Base-by-base conservation (phyloP, 2,797 vertebrate species). In the Petrocephalus schoutedeni region DNA sequence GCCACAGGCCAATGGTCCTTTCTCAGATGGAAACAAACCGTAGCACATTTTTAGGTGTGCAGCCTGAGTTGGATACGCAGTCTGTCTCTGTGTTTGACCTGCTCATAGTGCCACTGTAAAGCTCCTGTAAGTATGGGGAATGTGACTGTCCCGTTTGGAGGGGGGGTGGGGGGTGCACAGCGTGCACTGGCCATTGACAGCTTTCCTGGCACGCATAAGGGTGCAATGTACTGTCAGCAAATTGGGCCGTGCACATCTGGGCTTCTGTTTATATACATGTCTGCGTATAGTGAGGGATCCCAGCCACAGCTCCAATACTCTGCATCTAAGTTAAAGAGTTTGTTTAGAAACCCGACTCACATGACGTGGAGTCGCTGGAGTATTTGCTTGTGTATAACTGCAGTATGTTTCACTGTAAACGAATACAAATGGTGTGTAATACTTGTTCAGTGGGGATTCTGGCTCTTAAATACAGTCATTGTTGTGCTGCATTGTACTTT, bases 71-170 rank as follows among this genome's bases (percentile, higher is more conserved):
- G 32, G 32, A 77, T 41, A 41, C 19, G 2, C 36, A 77, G 16
- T 74, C 32, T 74, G 67, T 74, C 67, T 45, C 19, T 36, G 32
- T 77, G 71, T 45, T 67, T 32, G 10, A 67, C 64, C 64, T 77
- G 71, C 36, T n/a, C 14, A 1, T n/a, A n/a, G 36, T 19, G 36
- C 71, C 14, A 77, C 36, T 45, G 71, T 77, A 77, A 74, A 77
- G 71, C 36, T 77, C 71, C 16, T 77, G 71, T 77, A 77, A 77
- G 71, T 77, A 77, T 77, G 71, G 71, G 71, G 16, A 77, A 7
- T 7, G 71, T 45, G 36, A 45, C 36, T 77, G 36, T 77, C 14
- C 28, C 7, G 71, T 74, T 14, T 16, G 14, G 67, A 28, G 67
- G 3, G 28, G 28, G 67, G 28, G 0, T n/a, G 2, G 61, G 1